Evolutionary conservation across 2,797 vertebrate genomes (phyloP).

Genomic region (Sitta carolinensis): DNA sequence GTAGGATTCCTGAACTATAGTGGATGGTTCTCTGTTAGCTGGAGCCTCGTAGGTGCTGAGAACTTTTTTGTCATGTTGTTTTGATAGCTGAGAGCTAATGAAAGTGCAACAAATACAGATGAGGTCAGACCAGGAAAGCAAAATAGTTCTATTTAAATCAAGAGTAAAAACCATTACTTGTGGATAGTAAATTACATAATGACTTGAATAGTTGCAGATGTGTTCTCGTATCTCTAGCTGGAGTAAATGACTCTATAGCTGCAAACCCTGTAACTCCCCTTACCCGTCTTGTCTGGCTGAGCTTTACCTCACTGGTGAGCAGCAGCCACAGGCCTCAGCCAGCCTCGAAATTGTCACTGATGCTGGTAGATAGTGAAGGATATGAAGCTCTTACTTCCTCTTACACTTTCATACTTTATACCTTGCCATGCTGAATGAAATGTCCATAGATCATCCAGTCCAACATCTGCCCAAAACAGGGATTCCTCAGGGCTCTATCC

Average conservation of each 20-base stretch:
- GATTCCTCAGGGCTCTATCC: neutral
- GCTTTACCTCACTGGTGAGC: neutral
- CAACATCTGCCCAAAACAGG: neutral
- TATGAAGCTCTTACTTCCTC: neutral
- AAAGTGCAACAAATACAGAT: neutral
- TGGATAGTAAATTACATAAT: neutral
- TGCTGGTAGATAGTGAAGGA: neutral
- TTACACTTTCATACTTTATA: neutral
- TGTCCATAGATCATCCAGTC: neutral
- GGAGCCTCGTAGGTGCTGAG: neutral
- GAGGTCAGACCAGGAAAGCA: neutral
- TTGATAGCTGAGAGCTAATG: neutral
- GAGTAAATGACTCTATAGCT: neutral
- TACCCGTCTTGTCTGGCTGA: neutral
- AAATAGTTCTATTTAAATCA: neutral
- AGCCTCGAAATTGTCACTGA: neutral
- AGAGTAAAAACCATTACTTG: neutral
- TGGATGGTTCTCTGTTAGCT: neutral
- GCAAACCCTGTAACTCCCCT: neutral
- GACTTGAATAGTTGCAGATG: neutral
- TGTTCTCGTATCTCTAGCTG: neutral
- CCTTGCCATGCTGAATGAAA: neutral
- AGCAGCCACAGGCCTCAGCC: neutral
- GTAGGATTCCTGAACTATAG: neutral
- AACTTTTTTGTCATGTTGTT: neutral